Percentiles rank a stretch among this genome's conserved stretches.
These are phyloP conservation scores for Lophius americanus DNA, from an alignment of 2,797 vertebrate genomes.

Conservation along the genomic window DNA sequence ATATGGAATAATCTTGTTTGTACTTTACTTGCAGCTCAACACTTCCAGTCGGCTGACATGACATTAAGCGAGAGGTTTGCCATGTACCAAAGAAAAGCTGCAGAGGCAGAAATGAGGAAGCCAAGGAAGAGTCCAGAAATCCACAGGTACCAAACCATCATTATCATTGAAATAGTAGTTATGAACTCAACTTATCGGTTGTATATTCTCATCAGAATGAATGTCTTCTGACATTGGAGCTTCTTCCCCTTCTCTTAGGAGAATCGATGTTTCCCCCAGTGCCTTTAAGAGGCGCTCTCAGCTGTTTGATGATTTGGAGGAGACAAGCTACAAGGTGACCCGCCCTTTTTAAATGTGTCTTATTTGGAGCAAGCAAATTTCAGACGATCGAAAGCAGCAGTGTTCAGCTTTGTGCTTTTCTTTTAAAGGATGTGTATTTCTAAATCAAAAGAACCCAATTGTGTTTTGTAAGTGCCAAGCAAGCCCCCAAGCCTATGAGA, in stretches of 20 bases:
- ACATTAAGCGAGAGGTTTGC: conserved; percentile 97
- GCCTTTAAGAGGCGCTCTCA: conserved; percentile 99
- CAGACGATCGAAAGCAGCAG: conserved; percentile 71
- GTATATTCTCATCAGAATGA: rapidly evolving
- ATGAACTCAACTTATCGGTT: not conserved
- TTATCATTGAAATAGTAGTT: rapidly evolving
- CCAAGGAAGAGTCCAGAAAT: conserved; percentile 98
- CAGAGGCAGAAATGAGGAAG: conserved; percentile 94
- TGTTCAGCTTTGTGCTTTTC: conserved; percentile 99
- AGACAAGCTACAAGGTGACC: conserved; percentile 97
- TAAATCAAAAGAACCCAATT: conserved; percentile 96
- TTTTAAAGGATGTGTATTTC: conserved; percentile 98
- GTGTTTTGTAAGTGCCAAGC: conserved; percentile 87
- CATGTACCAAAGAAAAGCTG: conserved; percentile 97
- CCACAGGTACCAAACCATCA: conserved; percentile 88
- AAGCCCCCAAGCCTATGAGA: conserved; percentile 89
- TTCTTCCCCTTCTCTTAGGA: conserved; percentile 78
- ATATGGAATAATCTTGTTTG: conserved; percentile 1
- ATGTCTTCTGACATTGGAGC: not conserved
- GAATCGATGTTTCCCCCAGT: conserved; percentile 99
- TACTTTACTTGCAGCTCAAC: conserved; percentile 86
- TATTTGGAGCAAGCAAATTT: conserved; percentile 75
- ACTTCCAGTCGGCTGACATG: conserved; percentile 94
- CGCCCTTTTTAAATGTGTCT: conserved; percentile 83
- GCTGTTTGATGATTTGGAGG: conserved; percentile 94